phyloP scores from a whole-genome alignment of 1,140 invertebrate species.

The Asobara japonica region DNA sequence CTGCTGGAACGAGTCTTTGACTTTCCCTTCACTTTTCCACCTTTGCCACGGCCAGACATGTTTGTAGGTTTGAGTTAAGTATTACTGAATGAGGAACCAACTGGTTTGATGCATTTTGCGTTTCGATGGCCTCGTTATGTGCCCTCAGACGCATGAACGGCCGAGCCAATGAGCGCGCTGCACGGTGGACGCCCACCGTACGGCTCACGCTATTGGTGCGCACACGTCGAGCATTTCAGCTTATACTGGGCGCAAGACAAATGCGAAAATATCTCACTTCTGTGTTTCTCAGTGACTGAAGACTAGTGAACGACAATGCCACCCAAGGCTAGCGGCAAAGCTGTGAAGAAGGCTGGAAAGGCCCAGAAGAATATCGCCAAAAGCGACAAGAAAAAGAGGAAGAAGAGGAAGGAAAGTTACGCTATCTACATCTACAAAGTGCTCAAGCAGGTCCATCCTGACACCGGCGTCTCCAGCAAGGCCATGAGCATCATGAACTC shows the following conservation, averaged over 20 bases:
- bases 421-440: slow-evolving; percentile 1
- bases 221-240: too few species aligned
- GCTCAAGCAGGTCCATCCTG: not conserved
- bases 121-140: not conserved
- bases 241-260: too few species aligned
- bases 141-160: not conserved
- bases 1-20: not conserved
- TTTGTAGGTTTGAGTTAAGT: not conserved
- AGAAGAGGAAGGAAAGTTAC: not conserved
- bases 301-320: not conserved
- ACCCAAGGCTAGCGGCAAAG: not conserved
- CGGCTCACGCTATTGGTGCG: too few species aligned
- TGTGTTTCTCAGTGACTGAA: not conserved
- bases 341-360: not conserved
- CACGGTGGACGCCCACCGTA: not conserved
- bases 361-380: not conserved
- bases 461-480: not conserved
- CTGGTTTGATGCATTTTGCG: not conserved
- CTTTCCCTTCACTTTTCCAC: not conserved
- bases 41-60: slow-evolving; percentile 7
- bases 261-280: too few species aligned
- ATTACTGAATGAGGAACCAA: not conserved
- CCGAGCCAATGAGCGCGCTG: not conserved
- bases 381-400: not conserved
- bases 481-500: slow-evolving; percentile 1